Conservation (phyloP, 2,113 vertebrate genomes). For the Scopus umbretta region DNA sequence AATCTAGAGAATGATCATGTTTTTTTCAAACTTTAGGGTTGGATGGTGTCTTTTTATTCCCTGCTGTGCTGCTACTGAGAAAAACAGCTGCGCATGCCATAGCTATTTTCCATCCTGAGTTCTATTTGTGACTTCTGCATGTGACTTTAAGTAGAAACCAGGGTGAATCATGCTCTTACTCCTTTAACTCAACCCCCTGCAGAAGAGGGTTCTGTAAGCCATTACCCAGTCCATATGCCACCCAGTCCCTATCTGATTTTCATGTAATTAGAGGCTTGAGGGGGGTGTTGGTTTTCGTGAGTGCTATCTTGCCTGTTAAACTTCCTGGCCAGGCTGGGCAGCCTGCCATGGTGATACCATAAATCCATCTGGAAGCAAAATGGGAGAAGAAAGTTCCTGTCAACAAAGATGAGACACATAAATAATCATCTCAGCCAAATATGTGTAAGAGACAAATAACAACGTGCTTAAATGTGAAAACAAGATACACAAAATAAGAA, state of each 20-base stretch:
- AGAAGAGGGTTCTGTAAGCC: background rate
- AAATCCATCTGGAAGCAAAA: constrained; percentile 19
- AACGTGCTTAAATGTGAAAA: background rate
- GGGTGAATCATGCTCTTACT: background rate
- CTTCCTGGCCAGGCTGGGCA: background rate
- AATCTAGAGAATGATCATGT: background rate
- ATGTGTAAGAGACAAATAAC: background rate
- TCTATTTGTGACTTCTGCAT: constrained; percentile 3
- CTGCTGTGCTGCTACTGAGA: background rate
- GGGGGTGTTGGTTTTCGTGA: background rate
- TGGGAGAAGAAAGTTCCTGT: background rate
- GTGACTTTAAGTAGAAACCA: background rate
- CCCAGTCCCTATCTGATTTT: background rate
- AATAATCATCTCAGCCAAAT: background rate
- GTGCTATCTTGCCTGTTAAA: background rate
- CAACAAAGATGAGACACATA: background rate
- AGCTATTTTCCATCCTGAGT: constrained; percentile 7
- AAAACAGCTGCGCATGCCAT: background rate
- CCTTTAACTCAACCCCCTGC: background rate
- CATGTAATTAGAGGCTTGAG: background rate
- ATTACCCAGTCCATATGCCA: background rate
- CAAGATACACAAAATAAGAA: background rate
- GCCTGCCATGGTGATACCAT: background rate
- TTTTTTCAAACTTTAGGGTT: background rate
- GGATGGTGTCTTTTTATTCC: background rate